Conservation (phyloP, 1,140 invertebrate species). For the Ceratina japonica region DNA sequence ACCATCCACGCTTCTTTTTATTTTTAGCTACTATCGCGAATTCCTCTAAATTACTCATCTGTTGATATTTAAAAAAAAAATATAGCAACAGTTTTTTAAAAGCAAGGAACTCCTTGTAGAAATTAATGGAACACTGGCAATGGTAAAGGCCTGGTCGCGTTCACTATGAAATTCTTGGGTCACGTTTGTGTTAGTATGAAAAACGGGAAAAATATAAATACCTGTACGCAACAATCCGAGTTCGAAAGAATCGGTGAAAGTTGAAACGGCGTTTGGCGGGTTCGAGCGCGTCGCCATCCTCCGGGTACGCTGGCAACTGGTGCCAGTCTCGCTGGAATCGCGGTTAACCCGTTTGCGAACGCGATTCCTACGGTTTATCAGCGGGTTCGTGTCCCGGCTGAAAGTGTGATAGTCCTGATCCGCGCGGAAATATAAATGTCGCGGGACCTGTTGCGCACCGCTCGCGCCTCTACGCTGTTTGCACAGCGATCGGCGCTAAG, state of each 20-base stretch:
- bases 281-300: slow-evolving; percentile 73
- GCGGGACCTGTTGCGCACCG: slow-evolving; percentile 45
- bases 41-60: no score
- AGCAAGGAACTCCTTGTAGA: not conserved
- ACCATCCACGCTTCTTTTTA: no score
- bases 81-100: no score
- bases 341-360: slow-evolving; percentile 14
- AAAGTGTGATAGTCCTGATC: slow-evolving; percentile 3
- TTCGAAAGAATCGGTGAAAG: slow-evolving; percentile 20
- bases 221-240: not conserved
- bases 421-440: slow-evolving; percentile 31
- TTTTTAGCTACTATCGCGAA: no score
- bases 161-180: not conserved
- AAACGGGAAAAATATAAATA: not conserved
- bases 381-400: slow-evolving; percentile 56
- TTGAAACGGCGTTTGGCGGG: slow-evolving; percentile 2
- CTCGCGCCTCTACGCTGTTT: slow-evolving; percentile 9
- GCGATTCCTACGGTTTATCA: slow-evolving; percentile 41
- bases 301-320: slow-evolving; percentile 65
- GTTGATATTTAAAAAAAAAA: no score
- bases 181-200: not conserved
- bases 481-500: slow-evolving; percentile 4
- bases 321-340: slow-evolving; percentile 52
- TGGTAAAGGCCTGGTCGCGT: not conserved
- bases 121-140: not conserved